Conservation (phyloP, 1,140 invertebrate species). For the Anastrepha obliqua region DNA sequence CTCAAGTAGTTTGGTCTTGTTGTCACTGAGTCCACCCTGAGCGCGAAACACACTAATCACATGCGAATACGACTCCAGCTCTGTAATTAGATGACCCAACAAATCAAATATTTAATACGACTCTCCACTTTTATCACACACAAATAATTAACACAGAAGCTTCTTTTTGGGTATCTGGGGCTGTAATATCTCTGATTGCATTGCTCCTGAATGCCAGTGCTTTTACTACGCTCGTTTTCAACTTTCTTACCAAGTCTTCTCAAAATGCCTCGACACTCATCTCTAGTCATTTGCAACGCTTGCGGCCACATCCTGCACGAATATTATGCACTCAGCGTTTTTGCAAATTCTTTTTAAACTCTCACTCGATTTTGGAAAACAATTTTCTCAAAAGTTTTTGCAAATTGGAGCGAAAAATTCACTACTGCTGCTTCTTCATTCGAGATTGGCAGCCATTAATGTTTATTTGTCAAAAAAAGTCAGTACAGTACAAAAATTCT, state of each 20-base stretch:
- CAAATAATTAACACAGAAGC: background rate
- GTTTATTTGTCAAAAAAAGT: conserved; percentile 60
- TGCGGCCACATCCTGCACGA: conserved; percentile 81
- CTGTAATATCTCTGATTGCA: background rate
- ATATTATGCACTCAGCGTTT: conserved; percentile 55
- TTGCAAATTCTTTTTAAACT: conserved; percentile 49
- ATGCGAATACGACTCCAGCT: conserved; percentile 92
- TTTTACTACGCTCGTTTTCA: conserved; percentile 47
- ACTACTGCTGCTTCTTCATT: conserved; percentile 57
- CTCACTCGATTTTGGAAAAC: conserved; percentile 25
- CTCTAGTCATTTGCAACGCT: conserved; percentile 84
- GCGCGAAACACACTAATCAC: conserved; percentile 92
- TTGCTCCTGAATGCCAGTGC: conserved; percentile 43
- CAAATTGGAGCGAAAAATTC: conserved; percentile 59
- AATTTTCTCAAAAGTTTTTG: conserved; percentile 56
- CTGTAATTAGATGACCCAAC: conserved; percentile 76
- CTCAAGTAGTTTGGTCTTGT: conserved; percentile 88
- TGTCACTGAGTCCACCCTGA: conserved; percentile 89
- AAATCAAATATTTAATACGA: background rate
- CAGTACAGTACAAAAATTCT: conserved; percentile 52
- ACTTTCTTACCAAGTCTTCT: conserved; percentile 83
- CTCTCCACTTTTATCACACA: background rate
- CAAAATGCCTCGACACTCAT: conserved; percentile 90
- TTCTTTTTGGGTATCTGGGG: conserved; percentile 1
- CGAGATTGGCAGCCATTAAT: conserved; percentile 60